Percentiles rank a stretch among this genome's conserved stretches.
phyloP scores from a whole-genome alignment of 1,140 invertebrate species.

The Zaprionus gabonicus region DNA sequence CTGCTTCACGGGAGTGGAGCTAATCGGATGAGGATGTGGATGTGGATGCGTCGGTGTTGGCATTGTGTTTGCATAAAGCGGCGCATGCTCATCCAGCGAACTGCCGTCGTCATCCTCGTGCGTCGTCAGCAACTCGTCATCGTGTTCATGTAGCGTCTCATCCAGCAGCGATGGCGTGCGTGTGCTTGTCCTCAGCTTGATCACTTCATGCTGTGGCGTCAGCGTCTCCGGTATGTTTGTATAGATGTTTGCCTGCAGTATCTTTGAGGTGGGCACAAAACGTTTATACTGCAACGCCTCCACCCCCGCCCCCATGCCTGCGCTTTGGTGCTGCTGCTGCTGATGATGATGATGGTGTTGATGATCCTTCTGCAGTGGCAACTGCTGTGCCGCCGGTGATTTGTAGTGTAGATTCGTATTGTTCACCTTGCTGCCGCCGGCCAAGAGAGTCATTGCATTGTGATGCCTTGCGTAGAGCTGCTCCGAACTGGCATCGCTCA shows the following conservation, averaged over 20 bases:
- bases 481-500: conserved; percentile 86
- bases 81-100: conserved; percentile 65
- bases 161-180: conserved; percentile 77
- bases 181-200: conserved; percentile 84
- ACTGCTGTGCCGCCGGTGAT: conserved; percentile 24
- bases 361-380: conserved; percentile 7
- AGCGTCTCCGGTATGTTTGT: conserved; percentile 90
- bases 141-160: conserved; percentile 84
- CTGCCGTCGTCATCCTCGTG: conserved; percentile 63
- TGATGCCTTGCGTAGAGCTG: conserved; percentile 84
- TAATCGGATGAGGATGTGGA: conserved; percentile 20
- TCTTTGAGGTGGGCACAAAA: conserved; percentile 68
- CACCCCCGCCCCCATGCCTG: not conserved
- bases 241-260: conserved; percentile 89
- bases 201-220: conserved; percentile 87
- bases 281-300: conserved; percentile 59
- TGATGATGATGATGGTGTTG: not conserved
- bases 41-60: conserved; percentile 16
- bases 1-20: conserved; percentile 66
- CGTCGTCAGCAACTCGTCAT: conserved; percentile 42
- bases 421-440: conserved; percentile 89
- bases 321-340: not conserved
- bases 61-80: conserved; percentile 76
- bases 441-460: conserved; percentile 88
- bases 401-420: conserved; percentile 88